Percentiles rank a stretch among this genome's conserved stretches.
Evolutionary conservation across 2,888 invertebrate species (phyloP).

Genomic region (Chaetoderma sp.): DNA sequence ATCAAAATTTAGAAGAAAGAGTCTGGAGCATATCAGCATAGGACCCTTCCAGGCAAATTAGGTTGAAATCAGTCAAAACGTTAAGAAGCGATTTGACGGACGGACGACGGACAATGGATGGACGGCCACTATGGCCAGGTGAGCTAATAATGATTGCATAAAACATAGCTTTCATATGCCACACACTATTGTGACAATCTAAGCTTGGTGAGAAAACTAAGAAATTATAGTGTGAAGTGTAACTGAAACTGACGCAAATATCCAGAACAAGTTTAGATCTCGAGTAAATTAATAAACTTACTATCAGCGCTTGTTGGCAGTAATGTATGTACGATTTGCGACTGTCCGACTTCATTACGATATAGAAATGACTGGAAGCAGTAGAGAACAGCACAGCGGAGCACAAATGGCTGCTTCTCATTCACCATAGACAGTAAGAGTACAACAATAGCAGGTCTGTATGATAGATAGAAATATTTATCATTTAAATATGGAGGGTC

Average conservation of each 20-base stretch:
- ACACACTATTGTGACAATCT: no score
- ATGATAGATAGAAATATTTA: constrained; percentile 45
- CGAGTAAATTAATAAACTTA: constrained; percentile 44
- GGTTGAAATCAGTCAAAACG: no score
- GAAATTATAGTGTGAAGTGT: background rate
- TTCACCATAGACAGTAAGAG: constrained; percentile 97
- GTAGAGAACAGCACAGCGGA: constrained; percentile 95
- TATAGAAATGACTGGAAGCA: constrained; percentile 96
- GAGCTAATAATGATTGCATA: no score
- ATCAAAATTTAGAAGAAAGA: no score
- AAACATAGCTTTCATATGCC: no score
- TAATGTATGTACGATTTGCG: constrained; percentile 89
- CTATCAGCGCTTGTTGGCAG: constrained; percentile 87
- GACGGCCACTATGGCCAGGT: no score
- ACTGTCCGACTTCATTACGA: constrained; percentile 91
- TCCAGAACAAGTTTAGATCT: background rate
- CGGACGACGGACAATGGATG: no score
- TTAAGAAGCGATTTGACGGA: no score
- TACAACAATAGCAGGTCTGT: constrained; percentile 90
- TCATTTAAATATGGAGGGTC: constrained; percentile 10
- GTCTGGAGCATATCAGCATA: no score
- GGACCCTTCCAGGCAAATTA: no score
- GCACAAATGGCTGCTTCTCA: constrained; percentile 91
- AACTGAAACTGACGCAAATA: background rate
- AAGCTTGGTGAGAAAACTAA: background rate